Percentiles rank a stretch among this genome's conserved stretches.
Conservation (phyloP, 1,140 invertebrate species). For the Samia ricini region DNA sequence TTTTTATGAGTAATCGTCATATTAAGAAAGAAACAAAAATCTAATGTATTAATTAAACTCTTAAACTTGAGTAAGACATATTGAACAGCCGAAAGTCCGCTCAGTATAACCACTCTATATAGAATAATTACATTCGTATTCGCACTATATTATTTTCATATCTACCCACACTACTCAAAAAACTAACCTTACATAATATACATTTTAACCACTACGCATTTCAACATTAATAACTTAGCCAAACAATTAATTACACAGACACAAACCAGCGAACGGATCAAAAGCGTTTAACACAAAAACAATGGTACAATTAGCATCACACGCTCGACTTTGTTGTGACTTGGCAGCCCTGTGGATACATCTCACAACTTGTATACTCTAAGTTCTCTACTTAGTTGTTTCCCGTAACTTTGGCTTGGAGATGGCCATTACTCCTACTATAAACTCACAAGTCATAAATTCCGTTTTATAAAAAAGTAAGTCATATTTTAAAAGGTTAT, state of each 20-base stretch:
- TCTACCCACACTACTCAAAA: background rate
- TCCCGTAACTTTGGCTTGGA: slow-evolving; percentile 24
- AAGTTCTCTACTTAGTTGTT: slow-evolving; percentile 38
- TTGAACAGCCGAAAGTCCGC: background rate
- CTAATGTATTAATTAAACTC: background rate
- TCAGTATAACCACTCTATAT: background rate
- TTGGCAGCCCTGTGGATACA: slow-evolving; percentile 20
- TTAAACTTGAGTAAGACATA: background rate
- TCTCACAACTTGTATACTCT: slow-evolving; percentile 31
- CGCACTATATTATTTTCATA: background rate
- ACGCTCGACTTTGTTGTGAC: slow-evolving; percentile 27
- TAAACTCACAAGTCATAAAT: background rate
- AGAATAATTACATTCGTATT: background rate
- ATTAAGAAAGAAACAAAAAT: no score
- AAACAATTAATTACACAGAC: background rate
- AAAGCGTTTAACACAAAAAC: slow-evolving; percentile 21
- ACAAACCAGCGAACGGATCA: background rate
- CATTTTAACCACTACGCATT: background rate
- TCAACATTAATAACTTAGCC: background rate
- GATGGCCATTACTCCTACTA: slow-evolving; percentile 20
- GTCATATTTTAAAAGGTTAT: no score
- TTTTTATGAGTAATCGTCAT: no score
- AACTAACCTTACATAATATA: background rate
- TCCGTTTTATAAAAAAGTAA: background rate
- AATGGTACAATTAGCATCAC: slow-evolving; percentile 39